These are phyloP conservation scores for Poecilobothrus nobilitatus DNA, from an alignment of 2,888 invertebrate species.

Conservation along the genomic window DNA sequence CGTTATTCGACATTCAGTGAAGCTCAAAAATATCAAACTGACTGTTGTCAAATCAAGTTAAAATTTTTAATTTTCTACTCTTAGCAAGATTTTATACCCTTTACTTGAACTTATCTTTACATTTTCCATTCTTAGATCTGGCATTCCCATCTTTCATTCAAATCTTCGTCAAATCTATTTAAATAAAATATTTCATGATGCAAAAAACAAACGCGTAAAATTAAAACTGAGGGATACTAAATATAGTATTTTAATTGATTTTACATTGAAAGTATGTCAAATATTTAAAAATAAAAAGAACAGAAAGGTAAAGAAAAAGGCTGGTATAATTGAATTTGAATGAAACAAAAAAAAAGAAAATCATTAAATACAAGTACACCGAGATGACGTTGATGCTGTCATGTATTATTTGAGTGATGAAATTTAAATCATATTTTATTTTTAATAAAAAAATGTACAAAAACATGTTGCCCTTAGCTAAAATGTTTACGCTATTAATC, in stretches of 20 bases:
- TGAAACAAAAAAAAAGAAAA: neutral
- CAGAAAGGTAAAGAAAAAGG: neutral
- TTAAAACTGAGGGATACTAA: neutral
- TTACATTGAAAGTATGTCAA: neutral
- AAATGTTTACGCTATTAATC: neutral
- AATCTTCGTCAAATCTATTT: too few relatives aligned
- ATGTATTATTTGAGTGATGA: neutral
- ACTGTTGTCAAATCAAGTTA: too few relatives aligned
- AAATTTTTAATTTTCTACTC: too few relatives aligned
- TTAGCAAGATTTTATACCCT: too few relatives aligned
- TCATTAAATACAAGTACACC: too few relatives aligned
- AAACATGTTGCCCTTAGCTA: neutral
- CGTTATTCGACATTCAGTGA: too few relatives aligned
- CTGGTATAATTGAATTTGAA: neutral
- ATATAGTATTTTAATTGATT: neutral
- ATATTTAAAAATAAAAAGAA: neutral
- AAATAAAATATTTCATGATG: too few relatives aligned
- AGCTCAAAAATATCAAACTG: too few relatives aligned
- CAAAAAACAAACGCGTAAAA: neutral
- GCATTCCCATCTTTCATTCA: too few relatives aligned
- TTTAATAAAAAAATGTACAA: neutral
- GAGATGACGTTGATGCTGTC: neutral
- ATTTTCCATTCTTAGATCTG: too few relatives aligned
- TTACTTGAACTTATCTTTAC: too few relatives aligned
- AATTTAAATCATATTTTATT: too few relatives aligned